Evolutionary conservation across 2,888 invertebrate genomes (phyloP).

Genomic region (Elmis aenea): DNA sequence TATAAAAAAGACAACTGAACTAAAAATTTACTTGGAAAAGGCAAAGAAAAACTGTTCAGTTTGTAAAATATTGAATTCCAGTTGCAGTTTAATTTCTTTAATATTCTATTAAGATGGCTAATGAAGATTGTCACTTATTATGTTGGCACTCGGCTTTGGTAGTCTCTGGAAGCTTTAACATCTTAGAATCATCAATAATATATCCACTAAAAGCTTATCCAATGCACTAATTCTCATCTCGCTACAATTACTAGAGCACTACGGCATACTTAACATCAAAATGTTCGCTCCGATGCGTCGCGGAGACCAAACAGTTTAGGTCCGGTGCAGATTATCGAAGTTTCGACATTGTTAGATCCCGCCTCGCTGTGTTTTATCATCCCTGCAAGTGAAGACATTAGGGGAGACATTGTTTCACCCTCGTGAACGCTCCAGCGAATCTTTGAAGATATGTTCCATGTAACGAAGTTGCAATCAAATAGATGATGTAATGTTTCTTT

Average conservation of each 20-base stretch:
- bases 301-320: constrained; percentile 20
- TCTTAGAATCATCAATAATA: too few relatives aligned
- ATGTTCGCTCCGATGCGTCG: constrained; percentile 18
- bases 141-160: too few relatives aligned
- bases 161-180: too few relatives aligned
- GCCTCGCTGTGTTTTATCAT: constrained; percentile 23
- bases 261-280: constrained; percentile 9
- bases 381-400: constrained; percentile 26
- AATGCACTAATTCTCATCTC: too few relatives aligned
- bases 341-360: constrained; percentile 22
- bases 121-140: too few relatives aligned
- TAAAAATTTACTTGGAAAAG: too few relatives aligned
- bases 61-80: too few relatives aligned
- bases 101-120: too few relatives aligned
- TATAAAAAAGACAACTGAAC: too few relatives aligned
- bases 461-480: constrained; percentile 24
- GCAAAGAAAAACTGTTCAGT: too few relatives aligned
- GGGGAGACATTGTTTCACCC: constrained; percentile 26
- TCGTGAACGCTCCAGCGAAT: constrained; percentile 23
- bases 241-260: constrained; percentile 8
- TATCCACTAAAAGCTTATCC: too few relatives aligned
- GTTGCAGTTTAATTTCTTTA: too few relatives aligned
- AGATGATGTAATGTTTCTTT: constrained; percentile 21
- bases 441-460: constrained; percentile 23
- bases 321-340: constrained; percentile 21